Percentiles rank a stretch among this genome's conserved stretches.
Conservation (phyloP, 2,888 invertebrate species). For the Pogonocherus hispidulus region DNA sequence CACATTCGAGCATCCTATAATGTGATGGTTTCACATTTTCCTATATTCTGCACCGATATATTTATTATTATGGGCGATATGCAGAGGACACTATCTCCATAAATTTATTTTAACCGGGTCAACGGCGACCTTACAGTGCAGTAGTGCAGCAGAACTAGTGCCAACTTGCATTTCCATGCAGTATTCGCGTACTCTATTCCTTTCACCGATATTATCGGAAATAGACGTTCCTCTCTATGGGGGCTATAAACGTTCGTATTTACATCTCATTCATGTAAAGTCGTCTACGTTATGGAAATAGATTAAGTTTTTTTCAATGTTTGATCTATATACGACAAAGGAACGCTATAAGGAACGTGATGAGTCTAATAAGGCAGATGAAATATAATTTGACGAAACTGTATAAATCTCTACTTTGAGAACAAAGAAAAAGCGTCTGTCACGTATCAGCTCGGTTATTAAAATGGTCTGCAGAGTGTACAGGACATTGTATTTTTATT, state of each 20-base stretch:
- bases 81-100: not conserved
- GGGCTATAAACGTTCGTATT: not conserved
- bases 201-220: constrained; percentile 3
- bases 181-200: not conserved
- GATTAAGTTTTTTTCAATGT: not conserved
- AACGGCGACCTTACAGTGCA: not conserved
- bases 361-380: too few species aligned
- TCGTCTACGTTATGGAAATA: not conserved
- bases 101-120: constrained; percentile 7
- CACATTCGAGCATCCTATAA: not conserved
- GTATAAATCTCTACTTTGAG: too few species aligned
- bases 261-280: not conserved
- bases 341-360: too few species aligned
- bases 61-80: constrained; percentile 8
- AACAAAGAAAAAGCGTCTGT: too few species aligned
- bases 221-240: not conserved
- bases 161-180: not conserved
- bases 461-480: too few species aligned
- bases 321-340: too few species aligned
- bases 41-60: constrained; percentile 4
- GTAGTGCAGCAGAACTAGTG: not conserved
- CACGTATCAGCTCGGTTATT: too few species aligned
- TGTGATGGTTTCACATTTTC: not conserved
- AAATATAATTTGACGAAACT: too few species aligned
- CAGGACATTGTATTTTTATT: too few species aligned